Evolutionary conservation across 35 echinoderm and acorn worm species (phyloP).

Genomic region (Heliocidaris tuberculata): DNA sequence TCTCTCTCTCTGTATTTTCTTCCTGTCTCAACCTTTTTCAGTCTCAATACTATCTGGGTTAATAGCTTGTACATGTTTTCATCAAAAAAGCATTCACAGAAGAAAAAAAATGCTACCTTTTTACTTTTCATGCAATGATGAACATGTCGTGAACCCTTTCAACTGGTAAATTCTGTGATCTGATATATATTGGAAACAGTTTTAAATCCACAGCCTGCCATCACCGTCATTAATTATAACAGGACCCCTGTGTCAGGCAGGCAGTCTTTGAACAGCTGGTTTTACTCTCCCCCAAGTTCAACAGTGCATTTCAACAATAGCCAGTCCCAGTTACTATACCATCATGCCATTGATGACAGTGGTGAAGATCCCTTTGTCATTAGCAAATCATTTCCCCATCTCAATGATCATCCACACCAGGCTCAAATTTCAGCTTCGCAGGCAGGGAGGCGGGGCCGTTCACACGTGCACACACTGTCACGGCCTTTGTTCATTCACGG

Average conservation of each 20-base stretch:
- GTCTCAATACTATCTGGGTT: not conserved
- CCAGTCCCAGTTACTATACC: not conserved
- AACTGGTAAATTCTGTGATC: not conserved
- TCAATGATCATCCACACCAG: not conserved
- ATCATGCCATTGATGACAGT: constrained; percentile 2
- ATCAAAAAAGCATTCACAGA: not conserved
- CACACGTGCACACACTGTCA: not conserved
- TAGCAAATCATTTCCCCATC: constrained; percentile 10
- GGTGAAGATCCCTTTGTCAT: constrained; percentile 10
- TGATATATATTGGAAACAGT: not conserved
- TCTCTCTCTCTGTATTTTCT: not conserved
- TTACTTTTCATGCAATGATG: not conserved
- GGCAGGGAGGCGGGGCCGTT: not conserved
- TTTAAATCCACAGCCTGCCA: not conserved
- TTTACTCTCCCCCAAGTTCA: constrained; percentile 7
- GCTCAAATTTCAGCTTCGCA: not conserved
- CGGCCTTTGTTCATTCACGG: not conserved
- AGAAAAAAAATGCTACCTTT: not conserved
- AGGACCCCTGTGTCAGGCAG: not conserved
- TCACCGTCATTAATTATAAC: not conserved
- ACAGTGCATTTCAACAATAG: constrained; percentile 11
- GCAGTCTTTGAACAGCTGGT: not conserved
- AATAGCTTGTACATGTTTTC: not conserved
- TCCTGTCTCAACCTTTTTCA: not conserved
- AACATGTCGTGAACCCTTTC: not conserved